These are phyloP conservation scores for Pyrrhia umbra DNA, from an alignment of 2,888 invertebrate species.

Conservation along the genomic window DNA sequence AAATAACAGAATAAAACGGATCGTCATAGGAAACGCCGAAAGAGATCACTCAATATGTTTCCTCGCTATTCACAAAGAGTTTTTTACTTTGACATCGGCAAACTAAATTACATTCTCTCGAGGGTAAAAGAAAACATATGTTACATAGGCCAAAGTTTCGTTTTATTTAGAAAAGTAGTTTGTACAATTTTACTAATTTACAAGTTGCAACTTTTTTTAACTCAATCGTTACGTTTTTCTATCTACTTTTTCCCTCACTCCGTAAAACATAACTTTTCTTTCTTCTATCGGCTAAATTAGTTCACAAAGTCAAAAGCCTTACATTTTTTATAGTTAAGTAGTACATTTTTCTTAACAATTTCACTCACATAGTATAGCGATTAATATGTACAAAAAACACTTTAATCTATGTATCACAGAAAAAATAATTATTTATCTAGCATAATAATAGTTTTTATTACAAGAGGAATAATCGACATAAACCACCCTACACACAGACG, in stretches of 20 bases:
- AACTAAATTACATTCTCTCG: constrained; percentile 38
- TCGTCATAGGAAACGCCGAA: constrained; percentile 41
- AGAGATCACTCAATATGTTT: constrained; percentile 53
- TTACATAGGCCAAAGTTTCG: constrained; percentile 89
- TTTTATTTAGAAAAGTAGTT: constrained; percentile 89
- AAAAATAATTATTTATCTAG: constrained; percentile 87
- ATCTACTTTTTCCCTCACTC: constrained; percentile 77
- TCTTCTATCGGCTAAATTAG: constrained; percentile 64
- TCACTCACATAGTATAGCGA: constrained; percentile 76
- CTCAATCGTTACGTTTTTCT: constrained; percentile 63
- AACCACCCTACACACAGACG: constrained; percentile 65
- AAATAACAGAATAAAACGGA: constrained; percentile 46
- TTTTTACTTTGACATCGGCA: constrained; percentile 49
- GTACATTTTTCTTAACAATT: constrained; percentile 76
- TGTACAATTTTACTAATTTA: constrained; percentile 87
- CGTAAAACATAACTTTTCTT: constrained; percentile 72
- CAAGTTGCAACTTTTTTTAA: constrained; percentile 67
- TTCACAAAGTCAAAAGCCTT: constrained; percentile 83
- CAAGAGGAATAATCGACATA: constrained; percentile 65
- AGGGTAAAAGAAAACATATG: constrained; percentile 67
- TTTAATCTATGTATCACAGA: constrained; percentile 90
- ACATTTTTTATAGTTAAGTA: constrained; percentile 68
- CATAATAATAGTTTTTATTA: constrained; percentile 74
- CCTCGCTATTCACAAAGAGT: constrained; percentile 50
- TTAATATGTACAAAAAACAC: constrained; percentile 84